These are phyloP conservation scores for Martes martes DNA, from an alignment of 2,113 vertebrate species.

Conservation along the genomic window DNA sequence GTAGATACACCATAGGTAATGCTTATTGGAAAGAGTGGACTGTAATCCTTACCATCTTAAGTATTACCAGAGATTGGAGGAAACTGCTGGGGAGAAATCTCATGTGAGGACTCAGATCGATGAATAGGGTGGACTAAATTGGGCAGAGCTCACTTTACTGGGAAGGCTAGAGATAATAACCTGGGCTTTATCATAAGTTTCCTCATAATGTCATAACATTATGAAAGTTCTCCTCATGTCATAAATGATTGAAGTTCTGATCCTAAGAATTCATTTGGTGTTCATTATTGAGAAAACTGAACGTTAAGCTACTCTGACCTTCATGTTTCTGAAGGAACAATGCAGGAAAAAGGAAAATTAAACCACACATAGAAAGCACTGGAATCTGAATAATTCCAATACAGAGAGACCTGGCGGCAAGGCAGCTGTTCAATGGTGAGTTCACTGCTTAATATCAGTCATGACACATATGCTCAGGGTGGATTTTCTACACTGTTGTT, in stretches of 20 bases:
- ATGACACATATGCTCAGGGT: background rate
- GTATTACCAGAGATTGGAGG: background rate
- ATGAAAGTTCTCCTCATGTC: background rate
- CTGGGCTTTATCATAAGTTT: background rate
- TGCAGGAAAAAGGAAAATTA: background rate
- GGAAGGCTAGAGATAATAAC: background rate
- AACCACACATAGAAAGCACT: background rate
- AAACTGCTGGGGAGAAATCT: background rate
- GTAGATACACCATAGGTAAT: background rate
- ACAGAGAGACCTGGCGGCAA: background rate
- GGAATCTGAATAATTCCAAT: background rate
- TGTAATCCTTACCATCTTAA: background rate
- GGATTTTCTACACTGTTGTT: background rate
- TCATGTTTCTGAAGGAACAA: background rate
- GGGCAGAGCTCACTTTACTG: background rate
- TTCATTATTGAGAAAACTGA: background rate
- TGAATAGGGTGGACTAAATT: background rate
- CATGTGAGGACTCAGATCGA: no score
- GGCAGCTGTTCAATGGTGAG: no score
- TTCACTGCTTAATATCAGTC: background rate
- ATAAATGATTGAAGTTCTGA: background rate
- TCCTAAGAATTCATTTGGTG: background rate
- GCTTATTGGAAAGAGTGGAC: background rate
- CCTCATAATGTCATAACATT: accelerated
- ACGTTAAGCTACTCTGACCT: background rate